These are phyloP conservation scores for Netelia fuscicornis DNA, from an alignment of 2,888 invertebrate genomes.

Conservation along the genomic window DNA sequence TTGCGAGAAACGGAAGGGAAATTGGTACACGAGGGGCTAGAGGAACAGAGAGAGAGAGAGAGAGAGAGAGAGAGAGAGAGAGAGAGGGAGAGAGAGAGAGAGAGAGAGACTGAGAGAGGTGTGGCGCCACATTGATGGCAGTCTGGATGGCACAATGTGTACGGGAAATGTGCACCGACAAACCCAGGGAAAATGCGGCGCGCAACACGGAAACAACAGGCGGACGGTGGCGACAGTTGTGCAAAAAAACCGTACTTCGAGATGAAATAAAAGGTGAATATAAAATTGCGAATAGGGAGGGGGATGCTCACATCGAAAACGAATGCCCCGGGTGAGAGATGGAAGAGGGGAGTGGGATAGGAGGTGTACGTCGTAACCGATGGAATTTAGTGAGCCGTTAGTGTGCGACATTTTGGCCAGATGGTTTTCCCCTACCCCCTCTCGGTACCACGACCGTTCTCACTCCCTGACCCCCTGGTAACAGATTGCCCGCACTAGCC, in stretches of 20 bases:
- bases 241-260: conserved; percentile 63
- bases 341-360: background rate
- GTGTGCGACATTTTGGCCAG: conserved; percentile 77
- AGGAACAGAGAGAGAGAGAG: conserved; percentile 2
- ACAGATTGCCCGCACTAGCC: conserved; percentile 73
- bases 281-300: conserved; percentile 65
- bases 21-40: no score
- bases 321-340: conserved; percentile 34
- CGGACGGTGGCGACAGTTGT: conserved; percentile 38
- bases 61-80: conserved; percentile 11
- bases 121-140: conserved; percentile 28
- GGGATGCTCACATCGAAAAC: conserved; percentile 37
- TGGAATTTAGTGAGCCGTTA: conserved; percentile 79
- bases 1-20: background rate
- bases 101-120: background rate
- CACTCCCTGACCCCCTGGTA: conserved; percentile 57
- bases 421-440: conserved; percentile 69
- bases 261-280: conserved; percentile 71
- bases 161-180: background rate
- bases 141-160: conserved; percentile 17
- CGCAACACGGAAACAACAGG: conserved; percentile 6
- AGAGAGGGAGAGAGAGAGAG: background rate
- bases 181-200: conserved; percentile 1
- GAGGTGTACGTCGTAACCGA: conserved; percentile 64
- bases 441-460: background rate